Percentiles rank a stretch among this genome's conserved stretches.
phyloP scores from a whole-genome alignment of 2,888 invertebrate genomes.

The Netelia melanura region DNA sequence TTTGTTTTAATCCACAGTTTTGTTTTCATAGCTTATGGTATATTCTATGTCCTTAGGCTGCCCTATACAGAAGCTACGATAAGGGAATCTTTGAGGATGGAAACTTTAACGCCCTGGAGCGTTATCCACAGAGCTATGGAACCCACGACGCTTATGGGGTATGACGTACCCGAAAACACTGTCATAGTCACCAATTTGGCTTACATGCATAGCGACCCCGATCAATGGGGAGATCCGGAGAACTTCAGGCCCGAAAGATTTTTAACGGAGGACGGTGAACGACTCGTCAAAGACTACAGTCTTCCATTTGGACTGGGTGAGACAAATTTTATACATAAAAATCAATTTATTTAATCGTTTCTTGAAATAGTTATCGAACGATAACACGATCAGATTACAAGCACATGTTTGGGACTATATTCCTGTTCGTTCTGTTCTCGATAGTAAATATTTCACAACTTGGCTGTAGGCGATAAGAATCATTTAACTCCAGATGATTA shows the following conservation, averaged over 20 bases:
- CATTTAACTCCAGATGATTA: too few relatives aligned
- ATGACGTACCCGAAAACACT: conserved; percentile 87
- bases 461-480: too few relatives aligned
- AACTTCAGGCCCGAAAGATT: conserved; percentile 89
- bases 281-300: conserved; percentile 87
- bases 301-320: conserved; percentile 90
- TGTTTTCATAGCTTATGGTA: conserved; percentile 14
- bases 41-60: conserved; percentile 83
- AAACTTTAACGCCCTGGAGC: conserved; percentile 88
- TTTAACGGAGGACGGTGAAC: conserved; percentile 86
- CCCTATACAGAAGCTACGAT: conserved; percentile 88
- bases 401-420: too few relatives aligned
- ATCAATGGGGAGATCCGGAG: conserved; percentile 89
- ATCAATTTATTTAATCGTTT: too few relatives aligned
- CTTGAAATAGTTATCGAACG: too few relatives aligned
- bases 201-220: conserved; percentile 86
- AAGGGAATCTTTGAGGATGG: conserved; percentile 87
- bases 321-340: conserved; percentile 7
- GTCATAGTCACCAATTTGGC: conserved; percentile 86
- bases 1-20: conserved; percentile 13
- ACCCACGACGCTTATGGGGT: conserved; percentile 87
- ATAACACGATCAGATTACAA: too few relatives aligned
- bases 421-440: too few relatives aligned
- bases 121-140: conserved; percentile 86
- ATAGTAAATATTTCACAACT: too few relatives aligned